Conservation (phyloP, 2,113 vertebrate genomes). For the Macquaria australasica region DNA sequence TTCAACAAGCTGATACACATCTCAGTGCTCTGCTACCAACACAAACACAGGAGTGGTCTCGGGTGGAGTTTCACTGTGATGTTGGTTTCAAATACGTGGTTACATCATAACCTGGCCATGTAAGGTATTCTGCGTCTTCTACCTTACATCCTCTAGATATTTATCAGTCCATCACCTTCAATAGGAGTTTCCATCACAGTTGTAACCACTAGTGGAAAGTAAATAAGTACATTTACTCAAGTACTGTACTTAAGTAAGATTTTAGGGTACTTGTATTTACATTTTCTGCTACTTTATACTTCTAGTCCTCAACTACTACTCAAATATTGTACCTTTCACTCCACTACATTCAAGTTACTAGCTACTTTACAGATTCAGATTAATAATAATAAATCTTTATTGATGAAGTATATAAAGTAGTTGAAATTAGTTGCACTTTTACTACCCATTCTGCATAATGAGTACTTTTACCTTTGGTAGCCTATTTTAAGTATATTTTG, state of each 20-base stretch:
- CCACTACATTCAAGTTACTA: too few relatives aligned
- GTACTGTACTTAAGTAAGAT: not conserved
- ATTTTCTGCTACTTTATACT: not conserved
- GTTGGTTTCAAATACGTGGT: slow-evolving; percentile 32
- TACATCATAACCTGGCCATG: slow-evolving; percentile 47
- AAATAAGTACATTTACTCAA: not conserved
- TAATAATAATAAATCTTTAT: not conserved
- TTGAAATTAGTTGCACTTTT: not conserved
- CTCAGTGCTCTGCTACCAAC: slow-evolving; percentile 31
- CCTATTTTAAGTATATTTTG: not conserved
- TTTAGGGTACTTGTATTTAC: not conserved
- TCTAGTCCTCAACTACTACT: not conserved
- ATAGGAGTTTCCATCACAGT: not conserved
- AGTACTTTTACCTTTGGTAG: not conserved
- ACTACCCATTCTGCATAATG: too few relatives aligned
- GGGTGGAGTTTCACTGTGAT: slow-evolving; percentile 44
- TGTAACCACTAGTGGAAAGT: not conserved
- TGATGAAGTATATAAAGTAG: not conserved
- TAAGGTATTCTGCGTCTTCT: not conserved
- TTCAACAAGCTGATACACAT: slow-evolving; percentile 66
- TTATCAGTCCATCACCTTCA: slow-evolving; percentile 3
- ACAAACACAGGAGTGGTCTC: slow-evolving; percentile 62
- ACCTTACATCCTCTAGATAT: not conserved
- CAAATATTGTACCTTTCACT: too few relatives aligned
- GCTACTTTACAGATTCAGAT: not conserved